phyloP scores from a whole-genome alignment of 2,888 invertebrate species.

The Myathropa florea region DNA sequence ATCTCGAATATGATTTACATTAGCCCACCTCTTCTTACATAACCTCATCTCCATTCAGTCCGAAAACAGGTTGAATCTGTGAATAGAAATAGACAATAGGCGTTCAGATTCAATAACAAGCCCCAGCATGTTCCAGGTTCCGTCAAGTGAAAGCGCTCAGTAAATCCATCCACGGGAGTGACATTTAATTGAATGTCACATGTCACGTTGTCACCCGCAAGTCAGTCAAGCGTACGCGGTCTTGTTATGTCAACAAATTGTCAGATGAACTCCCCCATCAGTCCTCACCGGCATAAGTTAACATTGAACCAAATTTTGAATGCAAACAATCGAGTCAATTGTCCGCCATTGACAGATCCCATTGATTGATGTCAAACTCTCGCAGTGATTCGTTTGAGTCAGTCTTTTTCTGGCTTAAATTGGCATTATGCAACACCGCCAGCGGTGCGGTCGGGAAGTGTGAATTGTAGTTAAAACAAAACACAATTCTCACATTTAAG shows the following conservation, averaged over 20 bases:
- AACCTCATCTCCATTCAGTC: background rate
- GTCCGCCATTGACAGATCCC: background rate
- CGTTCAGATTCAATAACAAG: background rate
- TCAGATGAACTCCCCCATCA: background rate
- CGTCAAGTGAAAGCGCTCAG: background rate
- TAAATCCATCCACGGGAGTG: background rate
- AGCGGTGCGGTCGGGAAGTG: background rate
- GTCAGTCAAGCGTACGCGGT: background rate
- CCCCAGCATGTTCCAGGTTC: background rate
- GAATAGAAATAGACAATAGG: background rate
- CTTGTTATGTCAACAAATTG: background rate
- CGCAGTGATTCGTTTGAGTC: background rate
- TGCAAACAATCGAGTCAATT: background rate
- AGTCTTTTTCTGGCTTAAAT: background rate
- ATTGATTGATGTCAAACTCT: background rate
- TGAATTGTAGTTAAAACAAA: background rate
- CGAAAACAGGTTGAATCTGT: background rate
- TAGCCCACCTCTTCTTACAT: background rate
- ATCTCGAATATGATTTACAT: background rate
- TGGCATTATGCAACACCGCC: background rate
- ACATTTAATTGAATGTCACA: background rate
- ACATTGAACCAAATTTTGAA: background rate
- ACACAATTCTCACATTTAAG: background rate
- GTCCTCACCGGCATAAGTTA: background rate
- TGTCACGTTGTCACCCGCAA: background rate